phyloP scores from a whole-genome alignment of 1,140 invertebrate species.

The Mactra quadrangularis region DNA sequence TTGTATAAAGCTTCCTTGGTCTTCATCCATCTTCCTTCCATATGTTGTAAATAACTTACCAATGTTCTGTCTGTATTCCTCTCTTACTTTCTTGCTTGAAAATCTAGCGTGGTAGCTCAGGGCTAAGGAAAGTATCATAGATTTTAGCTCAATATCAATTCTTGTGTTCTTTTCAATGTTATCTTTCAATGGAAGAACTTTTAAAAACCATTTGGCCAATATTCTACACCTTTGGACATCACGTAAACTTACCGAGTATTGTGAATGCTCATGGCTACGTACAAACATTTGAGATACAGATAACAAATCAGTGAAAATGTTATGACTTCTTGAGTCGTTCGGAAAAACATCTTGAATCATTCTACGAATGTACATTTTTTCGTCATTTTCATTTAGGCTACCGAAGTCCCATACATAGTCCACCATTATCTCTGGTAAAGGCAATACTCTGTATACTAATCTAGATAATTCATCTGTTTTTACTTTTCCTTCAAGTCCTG shows the following conservation, averaged over 20 bases:
- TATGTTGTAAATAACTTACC: constrained; percentile 41
- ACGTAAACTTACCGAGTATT: constrained; percentile 64
- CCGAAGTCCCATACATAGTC: constrained; percentile 72
- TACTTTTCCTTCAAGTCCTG: constrained; percentile 59
- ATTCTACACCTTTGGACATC: constrained; percentile 61
- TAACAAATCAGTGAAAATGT: constrained; percentile 45
- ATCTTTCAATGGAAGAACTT: constrained; percentile 40
- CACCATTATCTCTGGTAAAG: constrained; percentile 64
- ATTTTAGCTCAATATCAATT: neutral
- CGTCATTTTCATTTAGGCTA: constrained; percentile 61
- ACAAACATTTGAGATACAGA: constrained; percentile 62
- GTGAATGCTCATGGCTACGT: constrained; percentile 24
- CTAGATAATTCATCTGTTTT: constrained; percentile 57
- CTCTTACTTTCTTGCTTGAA: constrained; percentile 31
- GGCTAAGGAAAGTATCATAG: constrained; percentile 70
- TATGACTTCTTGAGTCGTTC: neutral
- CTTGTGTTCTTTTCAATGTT: neutral
- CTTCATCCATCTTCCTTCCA: neutral
- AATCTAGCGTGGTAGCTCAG: constrained; percentile 74
- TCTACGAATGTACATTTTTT: constrained; percentile 58
- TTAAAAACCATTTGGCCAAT: constrained; percentile 61
- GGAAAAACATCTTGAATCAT: constrained; percentile 54
- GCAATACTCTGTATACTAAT: constrained; percentile 65
- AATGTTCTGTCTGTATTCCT: constrained; percentile 59
- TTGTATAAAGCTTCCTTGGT: constrained; percentile 8